Evolutionary conservation across 92 coral and sea anemone species (phyloP).

Genomic region (Parazoanthus atlanticus): DNA sequence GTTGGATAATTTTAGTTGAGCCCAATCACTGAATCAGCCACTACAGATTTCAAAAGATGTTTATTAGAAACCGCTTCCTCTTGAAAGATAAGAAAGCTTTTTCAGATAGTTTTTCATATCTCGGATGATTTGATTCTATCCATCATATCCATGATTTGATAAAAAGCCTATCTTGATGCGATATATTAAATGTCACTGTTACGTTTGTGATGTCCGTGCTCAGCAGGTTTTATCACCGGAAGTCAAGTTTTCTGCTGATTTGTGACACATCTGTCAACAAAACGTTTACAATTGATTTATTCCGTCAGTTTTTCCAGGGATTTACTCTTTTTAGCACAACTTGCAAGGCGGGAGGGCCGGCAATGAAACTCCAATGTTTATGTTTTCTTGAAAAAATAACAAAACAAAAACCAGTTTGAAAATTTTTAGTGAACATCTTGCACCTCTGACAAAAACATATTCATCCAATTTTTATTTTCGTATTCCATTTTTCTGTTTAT

Average conservation of each 20-base stretch:
- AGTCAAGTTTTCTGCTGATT: background rate
- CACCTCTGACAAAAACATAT: too few relatives aligned
- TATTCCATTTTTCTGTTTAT: too few relatives aligned
- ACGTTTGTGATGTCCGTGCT: background rate
- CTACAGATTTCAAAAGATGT: background rate
- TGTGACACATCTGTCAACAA: background rate
- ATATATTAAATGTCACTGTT: background rate
- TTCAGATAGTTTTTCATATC: conserved; percentile 7
- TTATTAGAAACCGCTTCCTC: background rate
- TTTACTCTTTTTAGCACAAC: too few relatives aligned
- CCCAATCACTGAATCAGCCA: too few relatives aligned
- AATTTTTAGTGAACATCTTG: too few relatives aligned
- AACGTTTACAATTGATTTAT: background rate
- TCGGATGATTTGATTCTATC: background rate
- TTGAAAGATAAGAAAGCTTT: conserved; percentile 25
- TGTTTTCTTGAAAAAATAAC: too few relatives aligned
- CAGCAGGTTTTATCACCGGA: background rate
- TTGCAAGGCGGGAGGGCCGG: too few relatives aligned
- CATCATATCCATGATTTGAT: background rate
- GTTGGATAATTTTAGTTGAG: too few relatives aligned
- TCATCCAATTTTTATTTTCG: too few relatives aligned
- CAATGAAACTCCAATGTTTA: too few relatives aligned
- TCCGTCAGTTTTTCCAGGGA: too few relatives aligned
- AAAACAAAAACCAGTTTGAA: too few relatives aligned
- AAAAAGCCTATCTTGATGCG: background rate